These are phyloP conservation scores for Molossus molossus DNA, from an alignment of 2,797 vertebrate genomes.

Conservation along the genomic window DNA sequence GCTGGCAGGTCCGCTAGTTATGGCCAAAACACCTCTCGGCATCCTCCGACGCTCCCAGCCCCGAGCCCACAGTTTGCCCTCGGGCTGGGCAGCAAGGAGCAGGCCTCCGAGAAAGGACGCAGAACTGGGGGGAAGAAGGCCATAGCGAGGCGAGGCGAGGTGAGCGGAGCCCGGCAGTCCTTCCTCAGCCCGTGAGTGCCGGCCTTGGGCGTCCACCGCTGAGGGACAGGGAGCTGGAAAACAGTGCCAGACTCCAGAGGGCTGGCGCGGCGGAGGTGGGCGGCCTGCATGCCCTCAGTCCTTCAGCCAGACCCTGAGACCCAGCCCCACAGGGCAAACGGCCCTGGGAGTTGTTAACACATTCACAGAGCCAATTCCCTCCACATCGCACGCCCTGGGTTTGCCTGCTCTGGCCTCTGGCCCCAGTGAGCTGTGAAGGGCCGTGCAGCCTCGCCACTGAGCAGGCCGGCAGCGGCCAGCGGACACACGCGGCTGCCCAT, in stretches of 20 bases:
- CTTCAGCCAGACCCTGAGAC: background rate
- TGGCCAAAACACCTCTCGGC: background rate
- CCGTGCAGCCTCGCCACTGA: accelerated
- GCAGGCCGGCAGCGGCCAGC: background rate
- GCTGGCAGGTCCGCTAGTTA: accelerated
- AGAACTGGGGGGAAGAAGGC: background rate
- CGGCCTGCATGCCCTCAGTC: accelerated
- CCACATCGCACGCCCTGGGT: background rate
- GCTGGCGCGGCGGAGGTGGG: too few relatives aligned
- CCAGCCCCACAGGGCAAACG: background rate
- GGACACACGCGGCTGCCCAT: accelerated
- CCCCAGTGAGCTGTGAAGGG: background rate
- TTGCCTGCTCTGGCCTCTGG: background rate
- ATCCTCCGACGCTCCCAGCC: background rate
- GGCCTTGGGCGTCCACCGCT: background rate
- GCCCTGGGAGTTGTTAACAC: background rate
- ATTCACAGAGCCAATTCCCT: background rate
- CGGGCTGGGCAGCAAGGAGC: background rate
- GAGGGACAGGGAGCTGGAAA: background rate
- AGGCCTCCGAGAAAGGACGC: background rate
- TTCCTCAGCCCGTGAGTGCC: background rate
- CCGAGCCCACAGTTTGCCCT: background rate
- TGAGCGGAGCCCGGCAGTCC: background rate
- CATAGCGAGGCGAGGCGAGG: accelerated
- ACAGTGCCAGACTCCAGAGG: background rate